A percentile compares a stretch with the other conserved stretches of the same genome.
phyloP scores from a whole-genome alignment of 2,797 vertebrate species.

The Tenualosa thibaudeaui region DNA sequence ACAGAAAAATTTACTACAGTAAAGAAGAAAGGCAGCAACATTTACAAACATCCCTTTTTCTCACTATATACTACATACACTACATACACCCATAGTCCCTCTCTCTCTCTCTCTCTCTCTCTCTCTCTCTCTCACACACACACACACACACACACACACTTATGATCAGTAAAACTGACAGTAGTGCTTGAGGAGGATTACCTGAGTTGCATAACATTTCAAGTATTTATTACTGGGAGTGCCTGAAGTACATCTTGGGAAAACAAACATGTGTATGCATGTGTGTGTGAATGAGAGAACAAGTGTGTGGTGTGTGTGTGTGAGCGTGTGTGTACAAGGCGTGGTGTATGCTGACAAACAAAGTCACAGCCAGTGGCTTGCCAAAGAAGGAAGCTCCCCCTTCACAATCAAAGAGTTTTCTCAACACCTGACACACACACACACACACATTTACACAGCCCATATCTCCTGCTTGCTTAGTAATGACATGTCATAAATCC shows the following conservation, averaged over 20 bases:
- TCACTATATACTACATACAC: no score
- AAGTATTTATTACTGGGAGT: constrained; percentile 4
- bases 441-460: constrained; percentile 19
- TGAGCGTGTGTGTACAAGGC: neutral
- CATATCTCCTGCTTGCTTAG: neutral
- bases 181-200: neutral
- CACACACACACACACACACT: constrained; percentile 17
- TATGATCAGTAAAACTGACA: neutral
- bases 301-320: neutral
- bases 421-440: neutral
- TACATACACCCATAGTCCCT: neutral
- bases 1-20: neutral
- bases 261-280: constrained; percentile 15
- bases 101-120: neutral
- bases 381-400: neutral
- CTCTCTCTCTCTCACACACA: neutral
- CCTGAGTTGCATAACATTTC: neutral
- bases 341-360: neutral
- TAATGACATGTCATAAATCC: neutral
- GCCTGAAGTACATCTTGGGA: neutral
- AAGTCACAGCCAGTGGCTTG: neutral
- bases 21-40: neutral
- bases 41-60: no score
- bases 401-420: neutral
- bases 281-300: neutral